A percentile compares a stretch with the other conserved stretches of the same genome.
phyloP scores from a whole-genome alignment of 2,888 invertebrate species.

The Rhorus exstirpatorius region DNA sequence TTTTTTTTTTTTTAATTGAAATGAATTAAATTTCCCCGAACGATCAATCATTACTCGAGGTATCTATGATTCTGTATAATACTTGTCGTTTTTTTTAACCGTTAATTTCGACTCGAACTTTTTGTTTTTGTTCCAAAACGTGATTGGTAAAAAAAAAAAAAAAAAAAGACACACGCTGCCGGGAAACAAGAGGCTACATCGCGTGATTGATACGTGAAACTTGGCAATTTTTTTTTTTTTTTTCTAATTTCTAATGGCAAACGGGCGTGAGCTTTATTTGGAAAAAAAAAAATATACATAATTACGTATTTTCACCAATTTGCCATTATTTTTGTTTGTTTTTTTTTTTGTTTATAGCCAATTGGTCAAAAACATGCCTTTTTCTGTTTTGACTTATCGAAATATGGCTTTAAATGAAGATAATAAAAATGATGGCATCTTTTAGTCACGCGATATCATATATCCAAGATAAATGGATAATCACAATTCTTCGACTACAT shows the following conservation, averaged over 20 bases:
- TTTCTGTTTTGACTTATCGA: not conserved
- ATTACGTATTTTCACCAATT: too few relatives aligned
- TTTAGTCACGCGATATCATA: conserved; percentile 23
- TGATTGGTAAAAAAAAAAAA: too few relatives aligned
- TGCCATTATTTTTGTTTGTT: too few relatives aligned
- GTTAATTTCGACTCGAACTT: conserved; percentile 16
- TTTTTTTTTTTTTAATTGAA: conserved; percentile 7
- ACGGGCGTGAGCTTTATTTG: not conserved
- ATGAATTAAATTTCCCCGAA: not conserved
- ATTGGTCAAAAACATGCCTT: too few relatives aligned
- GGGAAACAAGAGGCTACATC: conserved; percentile 25
- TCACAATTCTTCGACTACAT: conserved; percentile 26
- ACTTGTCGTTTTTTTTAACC: conserved; percentile 26
- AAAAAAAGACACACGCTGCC: conserved; percentile 17
- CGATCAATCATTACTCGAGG: conserved; percentile 5
- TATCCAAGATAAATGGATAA: conserved; percentile 50
- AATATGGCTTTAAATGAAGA: not conserved
- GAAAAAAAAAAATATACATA: too few relatives aligned
- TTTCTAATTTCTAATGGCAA: not conserved
- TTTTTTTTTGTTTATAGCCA: too few relatives aligned
- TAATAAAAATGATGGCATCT: conserved; percentile 5
- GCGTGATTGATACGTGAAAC: conserved; percentile 15
- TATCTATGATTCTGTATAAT: conserved; percentile 37
- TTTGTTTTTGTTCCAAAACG: conserved; percentile 44
- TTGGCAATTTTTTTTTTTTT: not conserved